Evolutionary conservation across 1,140 invertebrate genomes (phyloP).

Genomic region (Ceratitis capitata): DNA sequence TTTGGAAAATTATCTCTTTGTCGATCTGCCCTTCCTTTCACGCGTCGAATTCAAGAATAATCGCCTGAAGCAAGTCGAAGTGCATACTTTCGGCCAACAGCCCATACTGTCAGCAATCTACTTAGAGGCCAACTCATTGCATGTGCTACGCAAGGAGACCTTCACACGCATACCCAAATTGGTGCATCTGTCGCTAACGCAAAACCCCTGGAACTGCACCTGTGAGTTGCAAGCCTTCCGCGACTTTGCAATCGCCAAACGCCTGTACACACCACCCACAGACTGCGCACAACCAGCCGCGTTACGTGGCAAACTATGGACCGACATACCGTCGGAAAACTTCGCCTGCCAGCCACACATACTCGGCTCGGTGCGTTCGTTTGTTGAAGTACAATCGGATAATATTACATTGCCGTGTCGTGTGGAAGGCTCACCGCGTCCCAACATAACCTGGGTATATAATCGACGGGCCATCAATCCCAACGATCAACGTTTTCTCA

Average conservation of each 20-base stretch:
- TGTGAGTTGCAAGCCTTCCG: slow-evolving; percentile 83
- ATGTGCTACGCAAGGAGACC: slow-evolving; percentile 70
- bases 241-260: slow-evolving; percentile 76
- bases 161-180: slow-evolving; percentile 73
- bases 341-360: slow-evolving; percentile 88
- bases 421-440: slow-evolving; percentile 79
- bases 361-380: slow-evolving; percentile 67
- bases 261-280: slow-evolving; percentile 78
- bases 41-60: slow-evolving; percentile 82
- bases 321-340: slow-evolving; percentile 74
- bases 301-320: slow-evolving; percentile 76
- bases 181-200: slow-evolving; percentile 78
- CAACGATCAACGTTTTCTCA: slow-evolving; percentile 67
- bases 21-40: slow-evolving; percentile 77
- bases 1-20: slow-evolving; percentile 79
- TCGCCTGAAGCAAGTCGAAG: slow-evolving; percentile 73
- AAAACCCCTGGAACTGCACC: slow-evolving; percentile 90
- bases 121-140: slow-evolving; percentile 78
- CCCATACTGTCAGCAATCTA: slow-evolving; percentile 74
- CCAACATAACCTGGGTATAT: slow-evolving; percentile 79
- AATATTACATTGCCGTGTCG: slow-evolving; percentile 81
- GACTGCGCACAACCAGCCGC: slow-evolving; percentile 75
- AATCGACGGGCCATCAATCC: slow-evolving; percentile 69
- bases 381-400: slow-evolving; percentile 71
- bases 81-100: slow-evolving; percentile 77